A percentile compares a stretch with the other conserved stretches of the same genome.
phyloP scores from a whole-genome alignment of 2,888 invertebrate genomes.

The Drosophila birchii region DNA sequence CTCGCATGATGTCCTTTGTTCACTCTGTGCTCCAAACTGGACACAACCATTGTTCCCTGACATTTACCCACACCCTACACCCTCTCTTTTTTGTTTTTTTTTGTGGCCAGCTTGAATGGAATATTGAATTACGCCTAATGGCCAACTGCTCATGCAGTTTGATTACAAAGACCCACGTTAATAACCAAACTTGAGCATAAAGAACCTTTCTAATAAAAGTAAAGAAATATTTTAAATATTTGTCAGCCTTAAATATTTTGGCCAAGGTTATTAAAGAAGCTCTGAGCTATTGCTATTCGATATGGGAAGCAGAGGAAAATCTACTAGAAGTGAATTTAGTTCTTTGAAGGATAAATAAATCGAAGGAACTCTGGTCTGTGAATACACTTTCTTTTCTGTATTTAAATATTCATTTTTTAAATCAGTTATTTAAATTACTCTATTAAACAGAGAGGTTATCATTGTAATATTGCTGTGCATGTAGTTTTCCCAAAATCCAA shows the following conservation, averaged over 20 bases:
- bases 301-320: constrained; percentile 32
- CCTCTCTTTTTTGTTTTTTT: constrained; percentile 2
- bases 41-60: constrained; percentile 26
- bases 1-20: constrained; percentile 50
- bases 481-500: background rate
- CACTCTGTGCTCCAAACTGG: constrained; percentile 5
- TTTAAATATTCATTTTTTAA: background rate
- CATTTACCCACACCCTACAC: background rate
- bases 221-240: constrained; percentile 75
- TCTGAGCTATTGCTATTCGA: constrained; percentile 15
- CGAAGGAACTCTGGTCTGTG: background rate
- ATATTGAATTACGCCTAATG: constrained; percentile 78
- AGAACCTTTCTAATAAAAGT: constrained; percentile 45
- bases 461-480: background rate
- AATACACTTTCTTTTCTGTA: background rate
- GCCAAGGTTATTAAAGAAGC: constrained; percentile 36
- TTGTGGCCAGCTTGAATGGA: constrained; percentile 55
- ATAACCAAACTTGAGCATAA: constrained; percentile 31
- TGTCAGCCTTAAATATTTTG: constrained; percentile 59
- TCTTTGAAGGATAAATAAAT: constrained; percentile 1
- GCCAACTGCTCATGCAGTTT: constrained; percentile 57
- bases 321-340: constrained; percentile 58
- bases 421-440: background rate
- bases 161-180: constrained; percentile 48
- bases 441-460: background rate